A percentile compares a stretch with the other conserved stretches of the same genome.
Evolutionary conservation across 2,888 invertebrate species (phyloP).

Genomic region (Orthosia gothica): DNA sequence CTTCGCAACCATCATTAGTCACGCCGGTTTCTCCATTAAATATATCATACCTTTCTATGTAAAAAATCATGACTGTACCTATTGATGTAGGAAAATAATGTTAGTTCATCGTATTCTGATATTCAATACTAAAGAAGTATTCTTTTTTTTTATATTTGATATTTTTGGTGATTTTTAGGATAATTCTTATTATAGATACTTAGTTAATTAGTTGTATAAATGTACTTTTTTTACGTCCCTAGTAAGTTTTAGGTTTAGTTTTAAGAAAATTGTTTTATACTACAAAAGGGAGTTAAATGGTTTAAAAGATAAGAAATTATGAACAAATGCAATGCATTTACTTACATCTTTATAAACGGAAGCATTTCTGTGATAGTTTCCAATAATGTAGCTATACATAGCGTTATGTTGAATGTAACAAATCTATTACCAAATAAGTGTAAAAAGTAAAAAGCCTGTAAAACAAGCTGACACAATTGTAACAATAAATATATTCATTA

Average conservation of each 20-base stretch:
- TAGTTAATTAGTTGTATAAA: background rate
- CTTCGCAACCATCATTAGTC: background rate
- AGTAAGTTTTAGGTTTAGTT: background rate
- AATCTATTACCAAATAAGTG: background rate
- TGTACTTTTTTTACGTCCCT: background rate
- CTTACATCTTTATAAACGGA: slow-evolving; percentile 38
- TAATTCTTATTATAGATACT: slow-evolving; percentile 1
- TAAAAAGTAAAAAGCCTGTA: background rate
- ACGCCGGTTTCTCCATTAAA: slow-evolving; percentile 15
- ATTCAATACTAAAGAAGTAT: background rate
- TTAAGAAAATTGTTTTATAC: slow-evolving; percentile 6
- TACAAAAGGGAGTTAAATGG: slow-evolving; percentile 11
- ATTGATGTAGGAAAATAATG: background rate
- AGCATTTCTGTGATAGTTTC: slow-evolving; percentile 66
- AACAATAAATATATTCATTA: too few species aligned
- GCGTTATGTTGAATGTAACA: slow-evolving; percentile 15
- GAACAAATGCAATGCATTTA: slow-evolving; percentile 65
- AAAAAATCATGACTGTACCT: background rate
- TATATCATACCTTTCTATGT: background rate
- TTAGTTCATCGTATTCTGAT: background rate
- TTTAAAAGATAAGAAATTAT: slow-evolving; percentile 11
- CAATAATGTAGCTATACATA: slow-evolving; percentile 7
- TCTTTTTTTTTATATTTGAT: slow-evolving; percentile 2
- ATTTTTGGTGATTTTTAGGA: slow-evolving; percentile 20
- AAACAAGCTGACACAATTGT: background rate